Evolutionary conservation across 2,797 vertebrate genomes (phyloP), one percentile per base, ranked within the genome.

Genomic region (Acestrorhynchus altus): DNA sequence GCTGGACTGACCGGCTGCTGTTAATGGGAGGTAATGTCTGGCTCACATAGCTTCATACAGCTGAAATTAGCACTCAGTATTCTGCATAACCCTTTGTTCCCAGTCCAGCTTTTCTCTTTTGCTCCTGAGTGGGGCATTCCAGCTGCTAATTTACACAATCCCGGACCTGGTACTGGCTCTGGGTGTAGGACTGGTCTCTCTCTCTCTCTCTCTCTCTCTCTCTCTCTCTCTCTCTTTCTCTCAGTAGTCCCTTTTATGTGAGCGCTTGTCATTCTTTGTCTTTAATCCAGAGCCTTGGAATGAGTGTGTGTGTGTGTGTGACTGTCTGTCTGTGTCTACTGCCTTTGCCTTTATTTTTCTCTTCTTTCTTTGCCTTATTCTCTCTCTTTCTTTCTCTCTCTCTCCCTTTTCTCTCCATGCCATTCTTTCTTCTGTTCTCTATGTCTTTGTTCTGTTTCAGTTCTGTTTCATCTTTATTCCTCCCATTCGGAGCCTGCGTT

Each of bases 1-100:
- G 24, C 59, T 71, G 65, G 77, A 66, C 82, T 86, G 86, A 85
- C 88, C 85, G 80, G 83, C 18, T 86, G 84, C 77, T 44, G 35
- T 87, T 92, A 92, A 92, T 91, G 89, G 88, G 86, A 87, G 85
- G 83, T 92, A 92, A 92, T 90, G 90, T 88, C 87, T 88, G 82
- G 86, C 67, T 69, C 78, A 54, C 54, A 52, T 87, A 71, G 81
- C 66, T 42, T 77, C 77, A 86, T 51, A 59, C 86, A 86, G 83
- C 81, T 80, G 82, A 77, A 87, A 79, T 74, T 72, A 1, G 81
- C 81, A 77, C 74, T 63, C 81, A 1, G 87, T 82, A 86, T 87
- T 87, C 87, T 67, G 35, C 85, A 83, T 84, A 85, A 71, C 73
- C 82, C 64, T 87, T 86, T 87, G 86, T 82, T 81, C 20, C 8